phyloP scores from a whole-genome alignment of 2,888 invertebrate genomes.

The Tridacna crocea region DNA sequence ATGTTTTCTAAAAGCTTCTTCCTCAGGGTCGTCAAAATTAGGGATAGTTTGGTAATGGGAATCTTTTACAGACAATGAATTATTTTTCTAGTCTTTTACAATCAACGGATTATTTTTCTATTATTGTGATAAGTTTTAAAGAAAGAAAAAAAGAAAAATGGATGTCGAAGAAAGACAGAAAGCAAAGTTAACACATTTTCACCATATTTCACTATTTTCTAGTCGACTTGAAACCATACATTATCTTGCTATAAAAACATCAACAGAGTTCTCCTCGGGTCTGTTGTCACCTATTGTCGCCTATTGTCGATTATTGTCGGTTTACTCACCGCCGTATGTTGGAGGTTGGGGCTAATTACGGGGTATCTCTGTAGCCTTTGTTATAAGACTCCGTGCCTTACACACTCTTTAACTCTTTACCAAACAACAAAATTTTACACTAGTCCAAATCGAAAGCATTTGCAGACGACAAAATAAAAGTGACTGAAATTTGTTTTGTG shows the following conservation, averaged over 20 bases:
- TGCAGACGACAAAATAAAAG: neutral
- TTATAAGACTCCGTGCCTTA: neutral
- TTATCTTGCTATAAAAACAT: slow-evolving; percentile 3
- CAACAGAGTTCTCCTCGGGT: neutral
- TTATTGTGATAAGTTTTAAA: no score
- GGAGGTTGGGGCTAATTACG: slow-evolving; percentile 48
- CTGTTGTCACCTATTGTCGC: neutral
- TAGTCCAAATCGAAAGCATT: neutral
- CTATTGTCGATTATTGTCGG: neutral
- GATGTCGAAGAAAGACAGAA: no score
- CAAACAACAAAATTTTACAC: neutral
- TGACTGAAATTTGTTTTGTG: no score
- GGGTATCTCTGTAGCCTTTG: slow-evolving; percentile 31
- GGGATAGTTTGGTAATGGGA: no score
- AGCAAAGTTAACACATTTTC: no score
- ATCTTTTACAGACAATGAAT: no score
- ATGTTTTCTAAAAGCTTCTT: no score
- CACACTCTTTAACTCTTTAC: neutral
- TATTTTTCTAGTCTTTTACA: no score
- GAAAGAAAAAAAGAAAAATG: no score
- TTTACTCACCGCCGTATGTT: slow-evolving; percentile 47
- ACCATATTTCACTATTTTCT: neutral
- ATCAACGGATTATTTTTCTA: no score
- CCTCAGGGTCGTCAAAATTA: no score
- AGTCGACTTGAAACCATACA: neutral